Evolutionary conservation across 2,888 invertebrate species (phyloP), one percentile per base, ranked within the genome.

Genomic region (Bellardia bayeri): DNA sequence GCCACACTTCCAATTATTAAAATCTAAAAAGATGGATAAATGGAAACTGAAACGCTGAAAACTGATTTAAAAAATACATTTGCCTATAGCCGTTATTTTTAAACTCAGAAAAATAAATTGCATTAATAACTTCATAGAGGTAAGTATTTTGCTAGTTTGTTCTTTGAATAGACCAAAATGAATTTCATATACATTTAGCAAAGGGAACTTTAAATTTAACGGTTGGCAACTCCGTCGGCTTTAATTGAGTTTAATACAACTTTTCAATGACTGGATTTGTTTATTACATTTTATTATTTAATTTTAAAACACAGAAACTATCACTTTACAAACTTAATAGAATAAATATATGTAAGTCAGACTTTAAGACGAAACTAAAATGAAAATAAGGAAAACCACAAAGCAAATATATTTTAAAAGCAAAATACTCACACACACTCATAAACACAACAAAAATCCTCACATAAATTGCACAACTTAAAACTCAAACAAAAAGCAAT

Each of bases 381-480:
- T 66, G n/a, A 51, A 66, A 63, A 54, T 40, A 61, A 51, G 40
- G 23, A 51, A 14, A 71, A 82, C 56, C 56, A 45, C 14, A 78
- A 54, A 54, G n/a, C 66, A 54, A 63, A 45, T 56, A 56, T 61
- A 45, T 23, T 40, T 58, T 14, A 64, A 42, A 45, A 75, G 76
- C 72, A 81, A 78, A 63, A 82, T 64, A 23, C 13, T 49, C 11
- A 72, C 42, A 72, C 23, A 78, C 23, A 56, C 8, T 56, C 8
- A n/a, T 16, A 40, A 56, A 61, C 7, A 30, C 45, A 37, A 5
- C 5, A 85, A 72, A 83, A 78, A 80, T 66, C 86, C 89, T 86
- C 89, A 88, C 89, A 90, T 89, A 90, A 89, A 88, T 89, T 89
- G 56, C 33, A 75, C 69, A 69, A 61, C 40, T 56, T 45, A 80